Conservation (phyloP, 2,797 vertebrate genomes). For the Melanotaenia nigrans region DNA sequence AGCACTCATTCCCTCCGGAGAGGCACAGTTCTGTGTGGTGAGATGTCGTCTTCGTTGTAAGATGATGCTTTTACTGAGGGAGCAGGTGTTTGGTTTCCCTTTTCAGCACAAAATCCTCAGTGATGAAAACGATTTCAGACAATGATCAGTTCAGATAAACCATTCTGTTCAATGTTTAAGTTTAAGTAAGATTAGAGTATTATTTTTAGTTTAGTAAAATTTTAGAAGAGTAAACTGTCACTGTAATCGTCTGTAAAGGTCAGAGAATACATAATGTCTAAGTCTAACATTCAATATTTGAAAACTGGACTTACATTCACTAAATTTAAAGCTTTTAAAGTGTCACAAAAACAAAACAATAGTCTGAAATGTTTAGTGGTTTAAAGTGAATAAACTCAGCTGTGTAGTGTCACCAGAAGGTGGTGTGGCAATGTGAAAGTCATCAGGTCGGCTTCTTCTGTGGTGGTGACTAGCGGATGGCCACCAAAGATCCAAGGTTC, state of each 20-base stretch:
- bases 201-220: background rate
- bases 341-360: too few relatives aligned
- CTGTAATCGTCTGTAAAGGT: background rate
- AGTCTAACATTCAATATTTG: too few relatives aligned
- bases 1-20: slow-evolving; percentile 16
- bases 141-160: background rate
- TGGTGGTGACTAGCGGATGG: too few relatives aligned
- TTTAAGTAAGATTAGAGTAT: background rate
- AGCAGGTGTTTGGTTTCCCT: slow-evolving; percentile 10
- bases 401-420: too few relatives aligned
- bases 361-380: too few relatives aligned
- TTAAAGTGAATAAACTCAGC: too few relatives aligned
- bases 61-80: background rate
- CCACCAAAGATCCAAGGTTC: too few relatives aligned
- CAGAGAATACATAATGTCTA: background rate
- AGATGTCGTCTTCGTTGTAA: slow-evolving; percentile 14
- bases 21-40: background rate
- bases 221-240: background rate
- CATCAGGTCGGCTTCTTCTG: too few relatives aligned
- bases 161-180: background rate
- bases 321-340: too few relatives aligned
- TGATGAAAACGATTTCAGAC: background rate
- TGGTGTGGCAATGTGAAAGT: too few relatives aligned
- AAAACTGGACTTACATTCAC: background rate
- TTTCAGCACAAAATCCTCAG: slow-evolving; percentile 3